Base-by-base conservation (phyloP, 1,140 invertebrate species). In the Sycobia sp. region DNA sequence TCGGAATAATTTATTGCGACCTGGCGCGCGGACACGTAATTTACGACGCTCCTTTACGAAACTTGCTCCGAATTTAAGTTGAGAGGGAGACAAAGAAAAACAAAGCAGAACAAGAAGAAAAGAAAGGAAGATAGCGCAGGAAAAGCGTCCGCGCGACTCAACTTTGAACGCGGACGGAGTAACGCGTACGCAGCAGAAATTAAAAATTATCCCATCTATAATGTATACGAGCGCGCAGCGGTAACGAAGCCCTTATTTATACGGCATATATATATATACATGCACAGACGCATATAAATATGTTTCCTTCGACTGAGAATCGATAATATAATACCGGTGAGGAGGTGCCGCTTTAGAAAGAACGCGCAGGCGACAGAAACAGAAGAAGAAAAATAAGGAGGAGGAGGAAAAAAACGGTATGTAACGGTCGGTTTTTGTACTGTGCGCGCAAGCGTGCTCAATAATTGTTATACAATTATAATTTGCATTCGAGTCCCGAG, bases 1-100 rank as follows among this genome's bases (percentile, higher is more conserved):
- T 18, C 34, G 50, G n/a, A 62, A 62, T 62, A 62, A 62, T 62
- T 62, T 46, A 54, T 46, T 22, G 36, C 29, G 50, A 20, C 47
- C n/a, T 32, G 13, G 18, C 27, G 20, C 41, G 18, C 32, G 43
- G 23, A 32, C 51, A 46, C 39, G 38, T 62, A 49, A 55, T 55
- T 55, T 47, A 62, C 51, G 51, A 32, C 20, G 49, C 22, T 62
- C 22, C 49, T 62, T 62, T 18, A 36, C 59, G 50, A 62, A 62
- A 47, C 18, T 53, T 10, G 25, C 34, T 14, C 23, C 59, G 59
- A 54, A 49, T n/a, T 36, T 18, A 32, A 59, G 56, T 50, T 34
- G 43, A 16, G 38, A n/a, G n/a, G n/a, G n/a, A n/a, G n/a, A n/a
- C n/a, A n/a, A n/a, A n/a, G n/a, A n/a, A n/a, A n/a, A n/a, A n/a